These are phyloP conservation scores for Sitobion miscanthi DNA, from an alignment of 1,140 invertebrate species.

Conservation along the genomic window DNA sequence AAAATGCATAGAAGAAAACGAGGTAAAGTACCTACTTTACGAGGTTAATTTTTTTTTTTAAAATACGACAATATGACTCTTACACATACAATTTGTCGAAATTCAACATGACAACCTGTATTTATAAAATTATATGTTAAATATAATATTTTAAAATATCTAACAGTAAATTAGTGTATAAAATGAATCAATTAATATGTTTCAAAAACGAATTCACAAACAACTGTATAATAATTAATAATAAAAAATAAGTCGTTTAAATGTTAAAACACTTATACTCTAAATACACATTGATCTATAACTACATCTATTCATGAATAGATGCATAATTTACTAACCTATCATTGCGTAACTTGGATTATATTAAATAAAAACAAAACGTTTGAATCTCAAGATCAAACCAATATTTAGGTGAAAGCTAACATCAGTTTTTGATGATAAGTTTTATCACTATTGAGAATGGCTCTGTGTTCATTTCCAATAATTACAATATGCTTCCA, in stretches of 20 bases:
- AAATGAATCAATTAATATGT: not conserved
- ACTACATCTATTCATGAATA: not conserved
- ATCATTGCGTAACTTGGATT: not conserved
- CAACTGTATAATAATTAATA: not conserved
- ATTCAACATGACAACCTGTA: not conserved
- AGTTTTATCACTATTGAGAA: no score
- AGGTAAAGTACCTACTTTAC: not conserved
- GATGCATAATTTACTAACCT: not conserved
- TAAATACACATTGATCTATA: no score
- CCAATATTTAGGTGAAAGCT: no score
- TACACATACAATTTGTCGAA: not conserved
- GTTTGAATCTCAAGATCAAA: no score
- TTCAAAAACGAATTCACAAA: not conserved
- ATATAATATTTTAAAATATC: not conserved
- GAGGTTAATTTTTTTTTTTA: not conserved
- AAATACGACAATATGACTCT: not conserved
- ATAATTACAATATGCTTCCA: no score
- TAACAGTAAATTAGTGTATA: not conserved
- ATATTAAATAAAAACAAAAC: no score
- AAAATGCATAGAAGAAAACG: not conserved
- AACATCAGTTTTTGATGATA: no score
- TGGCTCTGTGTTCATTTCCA: no score
- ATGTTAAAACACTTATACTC: not conserved
- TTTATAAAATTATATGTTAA: not conserved
- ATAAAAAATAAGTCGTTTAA: not conserved